Percentiles rank a stretch among this genome's conserved stretches.
Evolutionary conservation across 1,140 invertebrate genomes (phyloP).

Genomic region (Drosophila cardini): DNA sequence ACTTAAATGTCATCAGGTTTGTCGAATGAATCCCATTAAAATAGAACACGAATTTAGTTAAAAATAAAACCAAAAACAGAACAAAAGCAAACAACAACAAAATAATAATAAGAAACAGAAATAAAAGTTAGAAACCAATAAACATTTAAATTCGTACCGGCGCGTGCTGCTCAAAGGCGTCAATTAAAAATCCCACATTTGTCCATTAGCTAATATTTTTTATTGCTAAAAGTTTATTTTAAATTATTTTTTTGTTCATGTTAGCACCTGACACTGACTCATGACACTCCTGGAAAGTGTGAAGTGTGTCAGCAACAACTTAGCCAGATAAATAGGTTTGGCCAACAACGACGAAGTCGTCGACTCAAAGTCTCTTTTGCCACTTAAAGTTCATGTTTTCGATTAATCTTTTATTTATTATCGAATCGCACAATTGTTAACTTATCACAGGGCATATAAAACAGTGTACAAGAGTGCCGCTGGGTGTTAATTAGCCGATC

Average conservation of each 20-base stretch:
- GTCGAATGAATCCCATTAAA: constrained; percentile 9
- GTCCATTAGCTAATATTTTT: constrained; percentile 63
- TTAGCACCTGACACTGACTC: constrained; percentile 59
- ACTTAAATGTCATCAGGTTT: constrained; percentile 37
- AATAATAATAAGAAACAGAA: constrained; percentile 26
- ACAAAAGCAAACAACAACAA: constrained; percentile 41
- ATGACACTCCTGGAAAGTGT: constrained; percentile 36
- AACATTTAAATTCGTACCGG: constrained; percentile 50
- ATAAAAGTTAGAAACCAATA: constrained; percentile 28
- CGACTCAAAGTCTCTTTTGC: not conserved
- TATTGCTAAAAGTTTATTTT: constrained; percentile 17
- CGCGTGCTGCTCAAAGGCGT: constrained; percentile 75
- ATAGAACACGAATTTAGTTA: constrained; percentile 59
- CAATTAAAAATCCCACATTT: constrained; percentile 66
- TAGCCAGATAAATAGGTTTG: constrained; percentile 37
- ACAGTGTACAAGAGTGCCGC: constrained; percentile 46
- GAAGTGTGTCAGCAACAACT: constrained; percentile 66
- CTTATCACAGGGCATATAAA: constrained; percentile 16
- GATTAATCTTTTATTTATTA: constrained; percentile 27
- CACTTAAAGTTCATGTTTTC: constrained; percentile 13
- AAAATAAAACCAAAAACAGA: constrained; percentile 26
- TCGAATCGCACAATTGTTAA: constrained; percentile 12
- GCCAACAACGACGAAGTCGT: constrained; percentile 1
- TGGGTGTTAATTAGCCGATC: constrained; percentile 71
- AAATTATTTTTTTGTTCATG: constrained; percentile 20